These are phyloP conservation scores for Diadema setosum DNA, from an alignment of 35 echinoderm and acorn worm genomes.

Conservation along the genomic window DNA sequence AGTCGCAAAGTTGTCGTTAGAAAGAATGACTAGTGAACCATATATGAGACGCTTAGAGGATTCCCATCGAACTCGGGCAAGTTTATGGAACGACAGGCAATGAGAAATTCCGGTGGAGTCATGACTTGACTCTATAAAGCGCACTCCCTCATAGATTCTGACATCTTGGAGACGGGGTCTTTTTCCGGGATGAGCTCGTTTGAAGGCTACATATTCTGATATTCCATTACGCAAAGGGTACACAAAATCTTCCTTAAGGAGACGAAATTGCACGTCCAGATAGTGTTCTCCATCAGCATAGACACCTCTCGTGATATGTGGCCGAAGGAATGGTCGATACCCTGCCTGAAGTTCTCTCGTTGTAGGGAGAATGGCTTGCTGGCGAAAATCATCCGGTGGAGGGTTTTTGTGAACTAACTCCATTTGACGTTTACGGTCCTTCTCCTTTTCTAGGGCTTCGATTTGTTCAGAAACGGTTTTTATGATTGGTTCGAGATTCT, in stretches of 20 bases:
- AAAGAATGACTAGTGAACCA: conserved; percentile 60
- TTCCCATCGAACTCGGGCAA: conserved; percentile 47
- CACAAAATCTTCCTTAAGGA: conserved; percentile 73
- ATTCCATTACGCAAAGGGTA: conserved; percentile 70
- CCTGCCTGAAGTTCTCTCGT: conserved; percentile 43
- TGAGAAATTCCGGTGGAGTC: conserved; percentile 43
- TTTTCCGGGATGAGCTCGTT: background rate
- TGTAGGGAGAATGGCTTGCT: conserved; percentile 48
- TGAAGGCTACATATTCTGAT: conserved; percentile 51
- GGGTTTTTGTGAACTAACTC: background rate
- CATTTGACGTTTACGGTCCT: background rate
- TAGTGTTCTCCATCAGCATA: conserved; percentile 57
- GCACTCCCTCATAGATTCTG: conserved; percentile 46
- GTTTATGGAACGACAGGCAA: conserved; percentile 39
- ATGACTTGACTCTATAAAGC: conserved; percentile 12
- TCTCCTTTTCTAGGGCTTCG: background rate
- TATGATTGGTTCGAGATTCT: background rate
- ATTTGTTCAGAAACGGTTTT: background rate
- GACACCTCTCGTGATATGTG: conserved; percentile 59
- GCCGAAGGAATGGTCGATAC: conserved; percentile 39
- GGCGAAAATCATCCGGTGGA: conserved; percentile 63
- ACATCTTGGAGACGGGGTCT: conserved; percentile 10
- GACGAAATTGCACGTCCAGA: conserved; percentile 73
- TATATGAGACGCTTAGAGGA: conserved; percentile 43
- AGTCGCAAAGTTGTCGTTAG: conserved; percentile 51